Conservation (phyloP, 2,888 invertebrate genomes). For the Troilus luridus region DNA sequence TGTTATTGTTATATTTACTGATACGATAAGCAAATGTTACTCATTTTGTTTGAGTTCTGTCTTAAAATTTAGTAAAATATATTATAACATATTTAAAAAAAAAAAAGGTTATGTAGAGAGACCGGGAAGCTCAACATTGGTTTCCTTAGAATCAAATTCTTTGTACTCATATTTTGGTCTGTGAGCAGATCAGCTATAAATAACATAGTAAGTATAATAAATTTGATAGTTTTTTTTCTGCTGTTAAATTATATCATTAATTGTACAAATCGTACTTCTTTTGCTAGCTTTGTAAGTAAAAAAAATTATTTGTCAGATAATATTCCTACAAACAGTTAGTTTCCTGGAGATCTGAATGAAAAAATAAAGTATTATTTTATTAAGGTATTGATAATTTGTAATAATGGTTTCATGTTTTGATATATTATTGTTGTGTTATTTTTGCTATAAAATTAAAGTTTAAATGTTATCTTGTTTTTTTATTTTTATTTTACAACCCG, state of each 20-base stretch:
- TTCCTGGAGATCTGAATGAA: constrained; percentile 38
- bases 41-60: neutral
- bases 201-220: neutral
- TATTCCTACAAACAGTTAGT: constrained; percentile 1
- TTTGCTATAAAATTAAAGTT: constrained; percentile 56
- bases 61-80: neutral
- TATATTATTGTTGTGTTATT: constrained; percentile 60
- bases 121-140: neutral
- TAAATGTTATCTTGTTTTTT: constrained; percentile 53
- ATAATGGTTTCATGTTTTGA: constrained; percentile 55
- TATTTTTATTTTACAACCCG: neutral
- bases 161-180: neutral
- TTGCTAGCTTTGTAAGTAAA: neutral
- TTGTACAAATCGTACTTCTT: constrained; percentile 16
- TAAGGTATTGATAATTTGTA: constrained; percentile 42
- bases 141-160: neutral
- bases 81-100: neutral
- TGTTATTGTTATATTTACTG: constrained; percentile 14
- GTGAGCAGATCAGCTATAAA: neutral
- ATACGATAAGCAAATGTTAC: neutral
- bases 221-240: neutral
- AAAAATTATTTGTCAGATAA: constrained; percentile 17
- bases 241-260: neutral
- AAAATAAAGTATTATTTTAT: constrained; percentile 53
- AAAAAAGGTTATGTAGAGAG: neutral